These are phyloP conservation scores for Promerops cafer DNA, from an alignment of 2,113 vertebrate genomes.

Conservation along the genomic window DNA sequence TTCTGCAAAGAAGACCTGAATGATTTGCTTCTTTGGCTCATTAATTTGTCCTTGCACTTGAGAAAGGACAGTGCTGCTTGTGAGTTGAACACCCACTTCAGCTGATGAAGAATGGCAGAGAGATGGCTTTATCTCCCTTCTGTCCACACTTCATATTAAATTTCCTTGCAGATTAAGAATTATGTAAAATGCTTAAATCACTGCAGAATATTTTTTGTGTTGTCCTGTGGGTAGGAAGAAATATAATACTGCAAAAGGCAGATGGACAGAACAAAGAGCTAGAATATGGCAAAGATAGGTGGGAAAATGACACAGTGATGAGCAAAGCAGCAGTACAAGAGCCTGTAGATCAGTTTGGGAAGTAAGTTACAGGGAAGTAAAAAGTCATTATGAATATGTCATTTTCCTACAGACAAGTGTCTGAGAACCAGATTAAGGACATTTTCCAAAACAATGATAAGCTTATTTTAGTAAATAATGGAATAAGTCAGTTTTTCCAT, in stretches of 20 bases:
- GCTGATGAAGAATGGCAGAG: neutral
- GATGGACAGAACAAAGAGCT: neutral
- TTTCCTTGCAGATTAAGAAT: conserved; percentile 1
- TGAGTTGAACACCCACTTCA: neutral
- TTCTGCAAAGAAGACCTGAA: neutral
- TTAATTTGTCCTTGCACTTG: conserved; percentile 38
- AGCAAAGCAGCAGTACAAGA: neutral
- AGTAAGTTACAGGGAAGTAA: neutral
- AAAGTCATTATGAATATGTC: neutral
- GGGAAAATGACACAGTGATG: neutral
- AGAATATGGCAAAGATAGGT: neutral
- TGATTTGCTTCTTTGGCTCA: conserved; percentile 33
- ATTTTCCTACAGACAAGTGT: neutral
- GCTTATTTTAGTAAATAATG: neutral
- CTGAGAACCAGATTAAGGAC: neutral
- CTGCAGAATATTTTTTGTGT: neutral
- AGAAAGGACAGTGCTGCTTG: conserved; percentile 8
- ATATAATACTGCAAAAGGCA: neutral
- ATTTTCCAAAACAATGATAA: neutral
- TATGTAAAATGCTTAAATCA: neutral
- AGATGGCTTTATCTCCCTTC: neutral
- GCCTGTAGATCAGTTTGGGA: neutral
- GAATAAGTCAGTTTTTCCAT: neutral
- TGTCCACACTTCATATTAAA: neutral
- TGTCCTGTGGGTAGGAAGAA: neutral